A percentile compares a stretch with the other conserved stretches of the same genome.
phyloP scores from a whole-genome alignment of 2,888 invertebrate genomes.

The Rhamnusium bicolor region DNA sequence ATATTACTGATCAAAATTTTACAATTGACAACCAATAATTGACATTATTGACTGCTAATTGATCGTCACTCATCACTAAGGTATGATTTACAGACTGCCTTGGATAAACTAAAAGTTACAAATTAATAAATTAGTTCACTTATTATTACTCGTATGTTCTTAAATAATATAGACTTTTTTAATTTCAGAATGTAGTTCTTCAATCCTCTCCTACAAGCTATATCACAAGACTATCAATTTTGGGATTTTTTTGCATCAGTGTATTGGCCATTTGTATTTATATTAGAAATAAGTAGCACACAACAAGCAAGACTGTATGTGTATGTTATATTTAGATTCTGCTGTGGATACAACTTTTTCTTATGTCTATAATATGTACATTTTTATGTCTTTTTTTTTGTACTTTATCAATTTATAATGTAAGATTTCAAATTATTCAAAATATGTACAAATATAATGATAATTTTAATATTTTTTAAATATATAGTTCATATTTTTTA shows the following conservation, averaged over 20 bases:
- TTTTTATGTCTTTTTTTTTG: background rate
- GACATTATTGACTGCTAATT: too few relatives aligned
- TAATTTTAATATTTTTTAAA: background rate
- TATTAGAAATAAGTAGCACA: background rate
- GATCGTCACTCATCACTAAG: too few relatives aligned
- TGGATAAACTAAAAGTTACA: too few relatives aligned
- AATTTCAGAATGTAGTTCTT: background rate
- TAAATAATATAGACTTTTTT: too few relatives aligned
- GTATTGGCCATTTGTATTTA: background rate
- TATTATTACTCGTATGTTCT: too few relatives aligned
- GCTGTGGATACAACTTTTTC: slow-evolving; percentile 19
- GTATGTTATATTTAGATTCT: slow-evolving; percentile 18
- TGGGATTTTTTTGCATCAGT: background rate
- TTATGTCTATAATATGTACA: slow-evolving; percentile 8
- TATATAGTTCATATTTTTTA: too few relatives aligned
- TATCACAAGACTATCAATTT: background rate
- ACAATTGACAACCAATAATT: too few relatives aligned
- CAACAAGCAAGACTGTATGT: background rate
- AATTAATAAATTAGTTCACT: too few relatives aligned
- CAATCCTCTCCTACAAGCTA: background rate
- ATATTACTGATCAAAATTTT: too few relatives aligned
- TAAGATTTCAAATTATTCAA: background rate
- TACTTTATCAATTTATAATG: background rate
- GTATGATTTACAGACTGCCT: too few relatives aligned
- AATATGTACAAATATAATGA: background rate